phyloP scores from a whole-genome alignment of 2,888 invertebrate genomes.

The Crematogaster levior region DNA sequence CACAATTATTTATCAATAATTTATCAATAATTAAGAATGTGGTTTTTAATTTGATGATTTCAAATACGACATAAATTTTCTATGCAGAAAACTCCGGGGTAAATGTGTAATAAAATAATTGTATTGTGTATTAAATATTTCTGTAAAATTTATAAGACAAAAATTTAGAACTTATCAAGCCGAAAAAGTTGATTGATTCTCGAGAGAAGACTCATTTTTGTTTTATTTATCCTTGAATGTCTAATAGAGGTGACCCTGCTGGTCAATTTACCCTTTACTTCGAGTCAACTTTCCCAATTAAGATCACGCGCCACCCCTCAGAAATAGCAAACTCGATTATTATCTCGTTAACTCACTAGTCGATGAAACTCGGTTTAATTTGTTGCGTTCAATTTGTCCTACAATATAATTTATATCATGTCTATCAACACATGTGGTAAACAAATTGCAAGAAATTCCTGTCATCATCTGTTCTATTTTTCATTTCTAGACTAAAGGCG shows the following conservation, averaged over 20 bases:
- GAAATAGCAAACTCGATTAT: slow-evolving; percentile 49
- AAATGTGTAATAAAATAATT: no score
- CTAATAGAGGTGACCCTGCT: background rate
- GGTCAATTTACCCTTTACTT: background rate
- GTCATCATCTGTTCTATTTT: background rate
- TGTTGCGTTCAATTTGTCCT: slow-evolving; percentile 54
- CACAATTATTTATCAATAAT: background rate
- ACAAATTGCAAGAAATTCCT: slow-evolving; percentile 16
- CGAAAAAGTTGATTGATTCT: background rate
- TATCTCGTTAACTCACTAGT: slow-evolving; percentile 48
- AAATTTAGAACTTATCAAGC: background rate
- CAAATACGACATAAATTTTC: background rate
- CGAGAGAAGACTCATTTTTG: background rate
- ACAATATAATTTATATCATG: slow-evolving; percentile 33
- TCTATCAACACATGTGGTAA: slow-evolving; percentile 8
- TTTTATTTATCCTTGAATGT: background rate
- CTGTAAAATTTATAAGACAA: background rate
- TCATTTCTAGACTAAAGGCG: background rate
- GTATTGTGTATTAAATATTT: background rate
- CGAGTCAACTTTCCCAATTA: slow-evolving; percentile 63
- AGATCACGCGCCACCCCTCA: slow-evolving; percentile 19
- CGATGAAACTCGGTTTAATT: slow-evolving; percentile 37
- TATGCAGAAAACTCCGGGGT: background rate
- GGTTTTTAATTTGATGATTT: background rate
- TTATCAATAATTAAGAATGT: background rate